Evolutionary conservation across 1,140 invertebrate genomes (phyloP).

Genomic region (Papilio glaucus): DNA sequence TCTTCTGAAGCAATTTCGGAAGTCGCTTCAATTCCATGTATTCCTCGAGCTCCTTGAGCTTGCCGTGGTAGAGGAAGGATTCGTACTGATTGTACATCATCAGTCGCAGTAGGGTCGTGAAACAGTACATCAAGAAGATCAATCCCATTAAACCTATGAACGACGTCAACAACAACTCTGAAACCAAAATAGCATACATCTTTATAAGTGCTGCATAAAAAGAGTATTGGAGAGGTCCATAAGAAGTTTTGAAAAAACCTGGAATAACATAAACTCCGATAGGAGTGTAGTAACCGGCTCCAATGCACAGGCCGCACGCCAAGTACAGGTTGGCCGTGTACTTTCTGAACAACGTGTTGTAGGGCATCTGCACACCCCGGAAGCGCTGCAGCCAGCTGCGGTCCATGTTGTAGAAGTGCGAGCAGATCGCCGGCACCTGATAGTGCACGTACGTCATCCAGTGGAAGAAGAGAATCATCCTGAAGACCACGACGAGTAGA

Average conservation of each 20-base stretch:
- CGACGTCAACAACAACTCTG: slow-evolving; percentile 44
- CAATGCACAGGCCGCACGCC: slow-evolving; percentile 49
- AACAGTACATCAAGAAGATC: slow-evolving; percentile 50
- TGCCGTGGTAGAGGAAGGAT: slow-evolving; percentile 48
- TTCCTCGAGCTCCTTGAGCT: slow-evolving; percentile 47
- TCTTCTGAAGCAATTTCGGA: slow-evolving; percentile 47
- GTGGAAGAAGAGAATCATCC: slow-evolving; percentile 50
- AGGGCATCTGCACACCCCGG: slow-evolving; percentile 12
- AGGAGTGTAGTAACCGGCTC: slow-evolving; percentile 48
- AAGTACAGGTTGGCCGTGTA: slow-evolving; percentile 51
- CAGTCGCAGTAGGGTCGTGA: slow-evolving; percentile 51
- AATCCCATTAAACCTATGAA: slow-evolving; percentile 47
- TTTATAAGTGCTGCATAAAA: not conserved
- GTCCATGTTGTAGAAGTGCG: slow-evolving; percentile 42
- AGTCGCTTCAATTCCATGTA: slow-evolving; percentile 51
- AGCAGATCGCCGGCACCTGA: slow-evolving; percentile 49
- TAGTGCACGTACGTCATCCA: slow-evolving; percentile 58
- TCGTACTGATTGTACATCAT: slow-evolving; percentile 50
- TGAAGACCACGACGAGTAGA: slow-evolving; percentile 36
- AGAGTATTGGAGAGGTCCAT: slow-evolving; percentile 19
- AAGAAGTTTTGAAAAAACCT: slow-evolving; percentile 1
- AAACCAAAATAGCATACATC: not conserved
- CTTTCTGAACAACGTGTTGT: slow-evolving; percentile 39
- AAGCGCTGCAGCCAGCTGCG: slow-evolving; percentile 41
- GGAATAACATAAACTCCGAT: slow-evolving; percentile 40